Evolutionary conservation across 1,140 invertebrate genomes (phyloP).

Genomic region (Drosophila triauraria): DNA sequence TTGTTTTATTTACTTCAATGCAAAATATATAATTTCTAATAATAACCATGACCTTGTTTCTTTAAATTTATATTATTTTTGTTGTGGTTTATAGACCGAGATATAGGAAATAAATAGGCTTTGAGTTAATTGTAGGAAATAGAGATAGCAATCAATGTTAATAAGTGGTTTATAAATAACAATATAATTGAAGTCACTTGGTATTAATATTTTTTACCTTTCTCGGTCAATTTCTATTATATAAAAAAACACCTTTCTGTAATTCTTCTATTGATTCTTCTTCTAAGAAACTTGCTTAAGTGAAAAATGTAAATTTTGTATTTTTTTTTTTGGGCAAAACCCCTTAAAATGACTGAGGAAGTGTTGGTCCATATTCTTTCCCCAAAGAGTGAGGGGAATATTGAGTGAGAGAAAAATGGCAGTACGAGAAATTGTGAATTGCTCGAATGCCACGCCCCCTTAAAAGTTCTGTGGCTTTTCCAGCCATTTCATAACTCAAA

Average conservation of each 20-base stretch:
- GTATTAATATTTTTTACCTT: not conserved
- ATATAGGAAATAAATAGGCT: too few relatives aligned
- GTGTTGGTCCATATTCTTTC: not conserved
- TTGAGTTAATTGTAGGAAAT: too few relatives aligned
- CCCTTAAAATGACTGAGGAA: not conserved
- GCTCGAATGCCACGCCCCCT: conserved; percentile 7
- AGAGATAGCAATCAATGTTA: not conserved
- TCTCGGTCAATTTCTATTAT: not conserved
- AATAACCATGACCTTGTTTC: too few relatives aligned
- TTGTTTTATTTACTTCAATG: too few relatives aligned
- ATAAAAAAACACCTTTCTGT: not conserved
- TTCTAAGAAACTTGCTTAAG: not conserved
- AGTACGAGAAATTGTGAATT: conserved; percentile 11
- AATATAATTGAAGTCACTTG: not conserved
- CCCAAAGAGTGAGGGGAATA: not conserved
- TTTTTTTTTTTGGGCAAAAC: not conserved
- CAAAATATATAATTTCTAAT: too few relatives aligned
- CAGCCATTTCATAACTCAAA: conserved; percentile 68
- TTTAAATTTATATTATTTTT: too few relatives aligned
- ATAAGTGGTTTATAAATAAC: not conserved
- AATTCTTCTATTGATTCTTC: too few relatives aligned
- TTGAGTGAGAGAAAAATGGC: conserved; percentile 2
- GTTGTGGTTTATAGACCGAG: too few relatives aligned
- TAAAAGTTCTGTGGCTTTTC: conserved; percentile 23
- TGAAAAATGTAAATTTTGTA: not conserved